Evolutionary conservation across 2,113 vertebrate genomes (phyloP).

Genomic region (Daphoenositta chrysoptera): DNA sequence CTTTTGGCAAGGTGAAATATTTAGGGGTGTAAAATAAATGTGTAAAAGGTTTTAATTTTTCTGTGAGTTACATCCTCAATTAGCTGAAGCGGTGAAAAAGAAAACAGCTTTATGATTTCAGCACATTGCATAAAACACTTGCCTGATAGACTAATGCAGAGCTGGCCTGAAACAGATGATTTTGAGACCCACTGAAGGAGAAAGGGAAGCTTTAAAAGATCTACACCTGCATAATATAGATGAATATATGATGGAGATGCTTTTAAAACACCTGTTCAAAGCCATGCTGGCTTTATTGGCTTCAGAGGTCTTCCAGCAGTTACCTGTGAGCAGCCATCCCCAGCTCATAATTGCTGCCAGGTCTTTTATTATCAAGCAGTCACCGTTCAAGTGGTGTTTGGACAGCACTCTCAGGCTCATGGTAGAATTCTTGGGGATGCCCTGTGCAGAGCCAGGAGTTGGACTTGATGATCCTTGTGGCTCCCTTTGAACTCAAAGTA

Average conservation of each 20-base stretch:
- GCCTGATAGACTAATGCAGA: background rate
- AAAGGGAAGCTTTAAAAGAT: background rate
- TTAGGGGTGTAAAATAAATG: background rate
- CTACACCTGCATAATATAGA: background rate
- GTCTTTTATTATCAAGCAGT: background rate
- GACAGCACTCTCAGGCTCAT: background rate
- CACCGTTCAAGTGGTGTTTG: background rate
- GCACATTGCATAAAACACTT: background rate
- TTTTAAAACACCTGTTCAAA: background rate
- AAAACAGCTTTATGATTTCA: slow-evolving; percentile 21
- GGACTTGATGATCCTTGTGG: background rate
- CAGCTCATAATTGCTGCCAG: background rate
- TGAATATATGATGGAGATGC: background rate
- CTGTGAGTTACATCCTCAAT: background rate
- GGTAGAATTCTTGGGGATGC: background rate
- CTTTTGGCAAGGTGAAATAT: background rate
- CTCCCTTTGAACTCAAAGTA: background rate
- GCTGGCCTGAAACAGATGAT: background rate
- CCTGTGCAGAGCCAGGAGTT: background rate
- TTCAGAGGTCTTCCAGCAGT: background rate
- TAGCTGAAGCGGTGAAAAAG: background rate
- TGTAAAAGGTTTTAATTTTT: background rate
- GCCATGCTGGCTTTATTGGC: background rate
- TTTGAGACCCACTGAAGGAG: background rate
- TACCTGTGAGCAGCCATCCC: background rate